These are phyloP conservation scores for Nematopogon swammerdamellus DNA, from an alignment of 2,888 invertebrate genomes.

Conservation along the genomic window DNA sequence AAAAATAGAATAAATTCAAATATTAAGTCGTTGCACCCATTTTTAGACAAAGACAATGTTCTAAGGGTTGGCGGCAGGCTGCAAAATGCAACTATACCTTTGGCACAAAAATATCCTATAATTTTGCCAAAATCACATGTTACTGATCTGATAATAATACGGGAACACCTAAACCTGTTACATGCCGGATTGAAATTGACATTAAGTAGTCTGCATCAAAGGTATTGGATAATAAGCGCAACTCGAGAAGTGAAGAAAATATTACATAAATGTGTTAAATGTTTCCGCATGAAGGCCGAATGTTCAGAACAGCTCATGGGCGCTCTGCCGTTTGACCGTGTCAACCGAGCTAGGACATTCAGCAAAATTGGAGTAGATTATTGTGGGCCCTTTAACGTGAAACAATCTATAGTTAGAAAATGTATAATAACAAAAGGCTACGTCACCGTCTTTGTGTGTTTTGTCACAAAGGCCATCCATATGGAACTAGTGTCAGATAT, in stretches of 20 bases:
- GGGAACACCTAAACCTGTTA: neutral
- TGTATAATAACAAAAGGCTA: constrained; percentile 5
- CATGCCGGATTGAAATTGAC: neutral
- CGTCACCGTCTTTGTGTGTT: constrained; percentile 5
- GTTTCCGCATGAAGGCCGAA: neutral
- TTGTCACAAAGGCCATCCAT: constrained; percentile 2
- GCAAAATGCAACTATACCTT: constrained; percentile 1
- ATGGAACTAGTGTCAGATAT: constrained; percentile 2
- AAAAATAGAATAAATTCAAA: neutral
- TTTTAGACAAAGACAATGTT: neutral
- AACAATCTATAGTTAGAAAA: constrained; percentile 2
- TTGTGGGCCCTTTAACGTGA: constrained; percentile 6
- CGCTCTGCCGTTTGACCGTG: constrained; percentile 2
- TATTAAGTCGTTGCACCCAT: neutral
- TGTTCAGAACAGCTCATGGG: constrained; percentile 5
- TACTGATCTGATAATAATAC: neutral
- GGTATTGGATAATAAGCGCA: neutral
- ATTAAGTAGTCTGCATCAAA: neutral
- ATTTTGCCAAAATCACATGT: constrained; percentile 2
- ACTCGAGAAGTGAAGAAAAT: neutral
- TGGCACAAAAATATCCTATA: constrained; percentile 1
- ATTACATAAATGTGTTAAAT: constrained; percentile 5
- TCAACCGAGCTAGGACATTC: constrained; percentile 2
- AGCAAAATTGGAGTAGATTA: constrained; percentile 5
- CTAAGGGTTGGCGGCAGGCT: constrained; percentile 3